A percentile compares a stretch with the other conserved stretches of the same genome.
Evolutionary conservation across 2,113 vertebrate genomes (phyloP).

Genomic region (Laticauda colubrina): DNA sequence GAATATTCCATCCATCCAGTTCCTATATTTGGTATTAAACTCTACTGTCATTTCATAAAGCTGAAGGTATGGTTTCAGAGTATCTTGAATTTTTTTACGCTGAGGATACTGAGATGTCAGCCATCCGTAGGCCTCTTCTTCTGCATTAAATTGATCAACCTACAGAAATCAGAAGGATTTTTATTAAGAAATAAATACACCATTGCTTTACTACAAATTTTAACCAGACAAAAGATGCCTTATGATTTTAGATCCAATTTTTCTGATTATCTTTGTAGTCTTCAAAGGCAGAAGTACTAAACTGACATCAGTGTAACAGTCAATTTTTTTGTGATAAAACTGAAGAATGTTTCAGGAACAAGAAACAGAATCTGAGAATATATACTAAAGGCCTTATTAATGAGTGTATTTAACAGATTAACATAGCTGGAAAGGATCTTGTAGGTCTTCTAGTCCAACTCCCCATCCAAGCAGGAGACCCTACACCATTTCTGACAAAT

Average conservation of each 20-base stretch:
- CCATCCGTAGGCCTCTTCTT: constrained; percentile 86
- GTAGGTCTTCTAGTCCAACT: no score
- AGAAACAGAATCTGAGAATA: neutral
- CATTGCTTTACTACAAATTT: neutral
- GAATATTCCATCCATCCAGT: constrained; percentile 79
- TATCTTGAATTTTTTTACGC: constrained; percentile 77
- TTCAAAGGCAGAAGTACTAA: neutral
- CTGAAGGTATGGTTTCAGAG: constrained; percentile 77
- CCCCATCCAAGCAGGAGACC: no score
- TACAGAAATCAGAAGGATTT: constrained; percentile 48
- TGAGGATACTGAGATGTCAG: constrained; percentile 78
- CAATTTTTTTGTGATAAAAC: neutral
- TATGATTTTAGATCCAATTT: neutral
- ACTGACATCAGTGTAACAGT: neutral
- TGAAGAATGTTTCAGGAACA: neutral
- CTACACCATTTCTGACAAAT: no score
- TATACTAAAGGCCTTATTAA: neutral
- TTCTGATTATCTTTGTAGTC: neutral
- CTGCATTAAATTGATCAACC: constrained; percentile 83
- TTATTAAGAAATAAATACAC: neutral
- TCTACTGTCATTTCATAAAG: constrained; percentile 78
- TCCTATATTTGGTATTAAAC: constrained; percentile 71
- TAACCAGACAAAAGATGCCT: neutral
- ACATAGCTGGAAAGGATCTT: no score
- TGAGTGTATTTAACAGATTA: no score